Evolutionary conservation across 1,140 invertebrate species (phyloP), one percentile per base, ranked within the genome.

Genomic region (Stegodyphus mimosarum): DNA sequence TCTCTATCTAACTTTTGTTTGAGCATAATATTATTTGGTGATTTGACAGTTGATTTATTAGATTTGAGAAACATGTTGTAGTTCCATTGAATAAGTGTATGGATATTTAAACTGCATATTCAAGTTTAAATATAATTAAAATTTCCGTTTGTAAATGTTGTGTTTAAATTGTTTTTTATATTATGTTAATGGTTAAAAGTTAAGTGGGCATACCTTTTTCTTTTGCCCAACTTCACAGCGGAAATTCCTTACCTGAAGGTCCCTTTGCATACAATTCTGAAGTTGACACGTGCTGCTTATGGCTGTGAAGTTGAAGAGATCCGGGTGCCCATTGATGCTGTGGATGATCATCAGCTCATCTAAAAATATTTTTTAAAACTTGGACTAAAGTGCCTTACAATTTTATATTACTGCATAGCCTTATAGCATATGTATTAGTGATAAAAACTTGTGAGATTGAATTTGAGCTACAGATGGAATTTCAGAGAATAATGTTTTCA

Each of bases 211-310:
- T 67, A 67, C 64, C 9, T 67, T 67, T 67, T 67, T 67, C 64
- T 67, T 67, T 67, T 67, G 64, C 64, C 64, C 64, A n/a, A 67
- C 64, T 67, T 67, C 64, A 18, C 90, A 95, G 96, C 96, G 88
- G 97, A 99, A 90, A 92, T 99, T 80, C 97, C 97, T 0, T 98
- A 99, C 90, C 91, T 99, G 81, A 95, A 96, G 88, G 95, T 98
- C 79, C 98, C 98, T 13, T 92, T 99, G 55, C 98, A 99, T 90
- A 97, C 97, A 51, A 95, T 99, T 76, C 98, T 99, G 89, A 99
- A 99, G 91, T 91, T 99, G 87, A 98, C 97, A 7, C 97, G 97
- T 1, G 96, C 98, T 11, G 97, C 98, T 15, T 99, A 99, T 90
- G 97, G 98, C 48, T 99, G 97, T 92, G 94, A 96, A 89, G 94